Evolutionary conservation across 1,140 invertebrate species (phyloP).

Genomic region (Megalopta genalis): DNA sequence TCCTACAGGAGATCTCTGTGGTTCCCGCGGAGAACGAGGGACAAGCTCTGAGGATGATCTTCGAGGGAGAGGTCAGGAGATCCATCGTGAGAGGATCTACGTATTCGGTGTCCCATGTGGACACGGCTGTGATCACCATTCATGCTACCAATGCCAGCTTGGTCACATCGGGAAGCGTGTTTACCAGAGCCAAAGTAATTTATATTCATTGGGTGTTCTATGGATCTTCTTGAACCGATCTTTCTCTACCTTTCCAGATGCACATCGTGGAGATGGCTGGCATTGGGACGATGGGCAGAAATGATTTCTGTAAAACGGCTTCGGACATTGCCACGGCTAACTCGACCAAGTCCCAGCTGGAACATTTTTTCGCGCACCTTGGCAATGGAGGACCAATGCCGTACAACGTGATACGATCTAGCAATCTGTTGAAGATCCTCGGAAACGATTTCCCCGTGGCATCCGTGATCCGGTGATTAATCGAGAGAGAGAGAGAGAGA

Average conservation of each 20-base stretch:
- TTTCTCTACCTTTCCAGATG: conserved; percentile 30
- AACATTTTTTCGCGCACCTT: conserved; percentile 50
- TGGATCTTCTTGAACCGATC: not conserved
- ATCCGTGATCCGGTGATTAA: conserved; percentile 52
- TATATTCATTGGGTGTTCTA: not conserved
- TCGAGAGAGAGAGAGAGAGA: no score
- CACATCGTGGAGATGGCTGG: conserved; percentile 65
- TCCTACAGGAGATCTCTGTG: conserved; percentile 42
- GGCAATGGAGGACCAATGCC: not conserved
- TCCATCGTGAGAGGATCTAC: conserved; percentile 17
- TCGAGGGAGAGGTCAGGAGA: conserved; percentile 53
- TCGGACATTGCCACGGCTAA: conserved; percentile 51
- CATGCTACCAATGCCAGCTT: conserved; percentile 52
- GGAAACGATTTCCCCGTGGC: conserved; percentile 29
- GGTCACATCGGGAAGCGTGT: conserved; percentile 49
- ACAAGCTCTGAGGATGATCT: conserved; percentile 43
- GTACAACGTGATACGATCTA: conserved; percentile 23
- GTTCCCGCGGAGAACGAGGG: conserved; percentile 31
- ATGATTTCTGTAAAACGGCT: conserved; percentile 37
- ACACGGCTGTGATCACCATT: conserved; percentile 53
- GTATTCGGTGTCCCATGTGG: conserved; percentile 55
- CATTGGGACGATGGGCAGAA: conserved; percentile 46
- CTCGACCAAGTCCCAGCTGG: conserved; percentile 51
- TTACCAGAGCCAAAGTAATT: conserved; percentile 52
- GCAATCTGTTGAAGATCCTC: conserved; percentile 54